Conservation (phyloP, 1,140 invertebrate genomes). For the Sinella curviseta region DNA sequence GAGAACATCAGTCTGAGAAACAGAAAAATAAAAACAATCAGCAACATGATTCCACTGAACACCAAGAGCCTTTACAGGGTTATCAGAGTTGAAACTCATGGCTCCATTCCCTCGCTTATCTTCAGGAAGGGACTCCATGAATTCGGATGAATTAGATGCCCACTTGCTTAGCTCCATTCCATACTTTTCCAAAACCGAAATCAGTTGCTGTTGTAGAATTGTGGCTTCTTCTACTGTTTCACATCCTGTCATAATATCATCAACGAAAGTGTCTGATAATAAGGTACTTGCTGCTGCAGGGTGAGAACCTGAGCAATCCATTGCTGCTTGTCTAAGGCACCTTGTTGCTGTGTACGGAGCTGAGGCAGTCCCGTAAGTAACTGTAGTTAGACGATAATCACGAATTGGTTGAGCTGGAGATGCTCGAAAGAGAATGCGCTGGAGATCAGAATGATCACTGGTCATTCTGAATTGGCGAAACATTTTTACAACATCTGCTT, state of each 20-base stretch:
- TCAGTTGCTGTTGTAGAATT: not conserved
- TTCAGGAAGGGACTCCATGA: not conserved
- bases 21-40: constrained; percentile 31
- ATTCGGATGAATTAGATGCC: not conserved
- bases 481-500: too few species aligned
- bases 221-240: not conserved
- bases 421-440: constrained; percentile 45
- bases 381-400: not conserved
- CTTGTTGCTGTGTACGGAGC: not conserved
- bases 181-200: not conserved
- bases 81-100: too few species aligned
- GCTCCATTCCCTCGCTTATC: constrained; percentile 2
- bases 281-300: not conserved
- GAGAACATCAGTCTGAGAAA: not conserved
- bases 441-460: not conserved
- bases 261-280: not conserved
- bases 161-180: constrained; percentile 7
- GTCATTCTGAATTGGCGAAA: too few species aligned
- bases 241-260: not conserved
- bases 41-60: constrained; percentile 36
- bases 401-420: not conserved
- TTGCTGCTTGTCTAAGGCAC: not conserved
- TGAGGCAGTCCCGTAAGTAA: not conserved
- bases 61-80: constrained; percentile 36
- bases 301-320: too few species aligned